phyloP scores from a whole-genome alignment of 2,797 vertebrate species.

The Macroramphosus scolopax region DNA sequence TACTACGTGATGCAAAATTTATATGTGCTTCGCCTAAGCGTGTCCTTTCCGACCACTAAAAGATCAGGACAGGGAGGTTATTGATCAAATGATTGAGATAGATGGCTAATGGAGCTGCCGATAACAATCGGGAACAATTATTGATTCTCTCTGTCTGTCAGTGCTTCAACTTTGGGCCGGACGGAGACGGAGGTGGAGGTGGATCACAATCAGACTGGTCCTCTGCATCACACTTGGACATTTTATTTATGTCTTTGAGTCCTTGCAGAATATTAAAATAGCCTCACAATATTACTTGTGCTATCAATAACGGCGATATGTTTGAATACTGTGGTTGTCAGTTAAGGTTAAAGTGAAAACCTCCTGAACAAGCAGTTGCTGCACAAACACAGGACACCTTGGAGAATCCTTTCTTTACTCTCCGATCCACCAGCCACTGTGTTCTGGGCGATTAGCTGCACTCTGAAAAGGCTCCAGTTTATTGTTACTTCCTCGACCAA shows the following conservation, averaged over 20 bases:
- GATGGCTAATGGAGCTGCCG: constrained; percentile 54
- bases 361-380: constrained; percentile 50
- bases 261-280: too few relatives aligned
- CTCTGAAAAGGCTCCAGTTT: constrained; percentile 36
- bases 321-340: neutral
- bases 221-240: constrained; percentile 1
- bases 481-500: constrained; percentile 43
- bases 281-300: too few relatives aligned
- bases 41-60: constrained; percentile 21
- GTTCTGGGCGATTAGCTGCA: constrained; percentile 22
- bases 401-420: constrained; percentile 2
- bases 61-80: constrained; percentile 3
- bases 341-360: constrained; percentile 38
- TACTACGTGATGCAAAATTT: constrained; percentile 23
- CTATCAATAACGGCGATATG: too few relatives aligned
- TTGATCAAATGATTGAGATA: constrained; percentile 19
- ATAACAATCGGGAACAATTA: constrained; percentile 45
- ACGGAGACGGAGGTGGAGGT: too few relatives aligned
- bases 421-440: constrained; percentile 22
- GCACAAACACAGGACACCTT: constrained; percentile 46
- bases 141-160: constrained; percentile 38
- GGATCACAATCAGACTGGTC: constrained; percentile 7
- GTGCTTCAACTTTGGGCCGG: too few relatives aligned
- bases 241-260: too few relatives aligned
- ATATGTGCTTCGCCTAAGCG: constrained; percentile 20